phyloP scores from a whole-genome alignment of 2,797 vertebrate species.

The Poliocrania exsul region DNA sequence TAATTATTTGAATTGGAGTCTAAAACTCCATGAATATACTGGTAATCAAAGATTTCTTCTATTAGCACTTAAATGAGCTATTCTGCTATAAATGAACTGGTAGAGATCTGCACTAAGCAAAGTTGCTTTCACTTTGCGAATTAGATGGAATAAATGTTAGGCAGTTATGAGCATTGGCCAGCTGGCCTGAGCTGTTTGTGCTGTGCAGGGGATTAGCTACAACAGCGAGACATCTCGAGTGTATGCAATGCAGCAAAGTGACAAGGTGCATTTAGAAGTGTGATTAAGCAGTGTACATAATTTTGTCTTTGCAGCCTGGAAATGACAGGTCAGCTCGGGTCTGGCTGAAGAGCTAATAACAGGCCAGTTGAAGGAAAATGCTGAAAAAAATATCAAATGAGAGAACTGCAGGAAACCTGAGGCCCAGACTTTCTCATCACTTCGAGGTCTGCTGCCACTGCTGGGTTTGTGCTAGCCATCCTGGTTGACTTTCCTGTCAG shows the following conservation, averaged over 20 bases:
- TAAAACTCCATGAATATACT: conserved; percentile 12
- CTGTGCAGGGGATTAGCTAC: neutral
- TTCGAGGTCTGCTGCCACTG: neutral
- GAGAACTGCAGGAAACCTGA: neutral
- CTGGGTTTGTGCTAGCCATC: neutral
- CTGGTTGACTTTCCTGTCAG: neutral
- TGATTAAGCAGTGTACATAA: neutral
- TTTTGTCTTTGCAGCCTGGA: neutral
- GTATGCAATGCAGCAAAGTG: neutral
- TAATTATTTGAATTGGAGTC: conserved; percentile 43
- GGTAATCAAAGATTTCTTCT: conserved; percentile 31
- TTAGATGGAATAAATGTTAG: conserved; percentile 10
- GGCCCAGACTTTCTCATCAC: neutral
- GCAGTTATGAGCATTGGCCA: conserved; percentile 26
- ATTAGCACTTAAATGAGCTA: conserved; percentile 40
- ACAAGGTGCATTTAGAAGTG: conserved; percentile 25
- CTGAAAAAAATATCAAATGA: neutral
- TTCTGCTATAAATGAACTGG: neutral
- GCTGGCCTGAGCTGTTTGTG: conserved; percentile 16
- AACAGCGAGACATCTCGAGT: neutral
- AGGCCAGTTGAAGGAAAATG: neutral
- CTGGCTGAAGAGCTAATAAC: neutral
- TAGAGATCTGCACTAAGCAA: neutral
- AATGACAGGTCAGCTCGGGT: neutral
- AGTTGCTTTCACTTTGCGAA: conserved; percentile 9